A percentile compares a stretch with the other conserved stretches of the same genome.
These are phyloP conservation scores for Calvadosia cruxmelitensis DNA, from an alignment of 30 jellyfish, hydroid and myxozoan genomes.

Conservation along the genomic window DNA sequence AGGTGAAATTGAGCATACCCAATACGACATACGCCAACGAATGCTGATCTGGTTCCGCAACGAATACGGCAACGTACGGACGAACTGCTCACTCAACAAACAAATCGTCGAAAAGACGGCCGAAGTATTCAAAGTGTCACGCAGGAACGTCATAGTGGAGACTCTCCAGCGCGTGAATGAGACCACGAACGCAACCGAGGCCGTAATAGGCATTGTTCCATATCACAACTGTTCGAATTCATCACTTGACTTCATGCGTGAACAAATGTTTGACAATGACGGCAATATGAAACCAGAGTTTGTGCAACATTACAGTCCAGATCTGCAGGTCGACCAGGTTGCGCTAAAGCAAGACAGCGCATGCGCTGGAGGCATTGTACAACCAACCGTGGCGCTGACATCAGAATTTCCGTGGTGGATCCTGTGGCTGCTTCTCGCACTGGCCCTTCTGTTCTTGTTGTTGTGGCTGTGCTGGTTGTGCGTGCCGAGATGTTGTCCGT, in stretches of 20 bases:
- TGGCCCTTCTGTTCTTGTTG: constrained; percentile 56
- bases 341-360: background rate
- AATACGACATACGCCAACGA: background rate
- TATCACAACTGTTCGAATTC: background rate
- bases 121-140: background rate
- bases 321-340: constrained; percentile 18
- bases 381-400: constrained; percentile 6
- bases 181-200: background rate
- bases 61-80: background rate
- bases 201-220: background rate
- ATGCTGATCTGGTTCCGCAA: background rate
- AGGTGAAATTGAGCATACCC: background rate
- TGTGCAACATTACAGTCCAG: constrained; percentile 10
- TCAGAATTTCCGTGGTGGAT: constrained; percentile 82
- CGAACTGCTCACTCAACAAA: background rate
- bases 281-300: constrained; percentile 1
- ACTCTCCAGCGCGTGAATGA: background rate
- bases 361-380: constrained; percentile 5
- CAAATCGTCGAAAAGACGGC: background rate
- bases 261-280: background rate
- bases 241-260: background rate
- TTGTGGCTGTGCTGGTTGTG: constrained; percentile 84
- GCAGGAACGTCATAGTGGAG: background rate
- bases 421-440: constrained; percentile 38
- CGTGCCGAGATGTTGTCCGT: constrained; percentile 74